These are phyloP conservation scores for Falco berigora DNA, from an alignment of 2,797 vertebrate genomes.

Conservation along the genomic window DNA sequence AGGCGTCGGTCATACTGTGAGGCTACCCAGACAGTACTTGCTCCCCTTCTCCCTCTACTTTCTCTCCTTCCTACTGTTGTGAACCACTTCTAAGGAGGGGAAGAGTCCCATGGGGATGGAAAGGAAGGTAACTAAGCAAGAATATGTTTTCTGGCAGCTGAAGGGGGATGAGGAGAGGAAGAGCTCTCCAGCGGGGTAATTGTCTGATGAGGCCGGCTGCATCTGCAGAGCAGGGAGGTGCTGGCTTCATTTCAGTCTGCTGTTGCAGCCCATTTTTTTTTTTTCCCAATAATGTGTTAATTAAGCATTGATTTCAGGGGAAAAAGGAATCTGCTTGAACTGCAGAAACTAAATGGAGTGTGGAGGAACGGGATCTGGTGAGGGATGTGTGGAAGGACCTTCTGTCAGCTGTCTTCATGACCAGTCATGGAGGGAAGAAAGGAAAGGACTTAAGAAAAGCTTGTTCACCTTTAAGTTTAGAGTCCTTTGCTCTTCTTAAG, in stretches of 20 bases:
- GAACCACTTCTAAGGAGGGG: not conserved
- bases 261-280: slow-evolving; percentile 59
- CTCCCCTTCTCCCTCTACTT: not conserved
- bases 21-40: not conserved
- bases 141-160: not conserved
- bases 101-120: not conserved
- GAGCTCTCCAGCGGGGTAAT: not conserved
- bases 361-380: slow-evolving; percentile 49
- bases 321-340: slow-evolving; percentile 69
- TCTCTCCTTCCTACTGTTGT: not conserved
- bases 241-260: slow-evolving; percentile 66
- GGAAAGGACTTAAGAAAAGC: not conserved
- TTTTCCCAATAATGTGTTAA: slow-evolving; percentile 73
- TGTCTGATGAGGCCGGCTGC: not conserved
- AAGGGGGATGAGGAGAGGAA: not conserved
- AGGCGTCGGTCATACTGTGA: not conserved
- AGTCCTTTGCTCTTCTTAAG: not conserved
- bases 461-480: not conserved
- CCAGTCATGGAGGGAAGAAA: not conserved
- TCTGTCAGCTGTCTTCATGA: slow-evolving; percentile 54
- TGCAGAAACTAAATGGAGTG: slow-evolving; percentile 71
- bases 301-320: slow-evolving; percentile 76
- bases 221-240: slow-evolving; percentile 43
- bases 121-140: not conserved
- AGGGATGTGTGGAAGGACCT: slow-evolving; percentile 48